Evolutionary conservation across 2,888 invertebrate genomes (phyloP).

Genomic region (Pharmacophagus antenor): DNA sequence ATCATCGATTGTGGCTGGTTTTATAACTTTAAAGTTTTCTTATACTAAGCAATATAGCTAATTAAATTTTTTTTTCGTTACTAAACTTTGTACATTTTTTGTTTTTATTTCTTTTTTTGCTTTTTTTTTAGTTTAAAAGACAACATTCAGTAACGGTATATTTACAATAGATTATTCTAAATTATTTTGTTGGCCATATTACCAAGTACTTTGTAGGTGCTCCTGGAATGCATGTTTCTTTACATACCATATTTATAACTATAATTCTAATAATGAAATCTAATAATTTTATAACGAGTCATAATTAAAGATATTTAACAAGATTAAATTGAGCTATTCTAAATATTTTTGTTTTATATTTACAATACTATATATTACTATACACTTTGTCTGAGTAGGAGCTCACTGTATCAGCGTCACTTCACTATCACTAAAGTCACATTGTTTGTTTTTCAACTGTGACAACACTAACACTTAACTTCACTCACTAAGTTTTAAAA

Average conservation of each 20-base stretch:
- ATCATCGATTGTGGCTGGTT: not conserved
- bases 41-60: not conserved
- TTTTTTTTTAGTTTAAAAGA: not conserved
- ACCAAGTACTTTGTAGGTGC: too few species aligned
- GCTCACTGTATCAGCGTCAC: not conserved
- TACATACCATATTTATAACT: too few species aligned
- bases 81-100: not conserved
- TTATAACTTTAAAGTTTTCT: not conserved
- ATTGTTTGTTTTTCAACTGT: slow-evolving; percentile 7
- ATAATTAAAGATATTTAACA: too few species aligned
- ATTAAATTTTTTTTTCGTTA: not conserved
- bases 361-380: not conserved
- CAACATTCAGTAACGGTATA: not conserved
- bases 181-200: too few species aligned
- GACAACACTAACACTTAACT: not conserved
- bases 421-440: slow-evolving; percentile 7
- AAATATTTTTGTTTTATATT: too few species aligned
- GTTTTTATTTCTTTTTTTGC: not conserved
- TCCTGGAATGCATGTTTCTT: too few species aligned
- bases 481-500: slow-evolving; percentile 2
- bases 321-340: too few species aligned
- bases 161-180: not conserved
- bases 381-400: too few species aligned
- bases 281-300: too few species aligned
- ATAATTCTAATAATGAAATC: too few species aligned